phyloP scores from a whole-genome alignment of 2,113 vertebrate genomes.

The Tursiops truncatus region DNA sequence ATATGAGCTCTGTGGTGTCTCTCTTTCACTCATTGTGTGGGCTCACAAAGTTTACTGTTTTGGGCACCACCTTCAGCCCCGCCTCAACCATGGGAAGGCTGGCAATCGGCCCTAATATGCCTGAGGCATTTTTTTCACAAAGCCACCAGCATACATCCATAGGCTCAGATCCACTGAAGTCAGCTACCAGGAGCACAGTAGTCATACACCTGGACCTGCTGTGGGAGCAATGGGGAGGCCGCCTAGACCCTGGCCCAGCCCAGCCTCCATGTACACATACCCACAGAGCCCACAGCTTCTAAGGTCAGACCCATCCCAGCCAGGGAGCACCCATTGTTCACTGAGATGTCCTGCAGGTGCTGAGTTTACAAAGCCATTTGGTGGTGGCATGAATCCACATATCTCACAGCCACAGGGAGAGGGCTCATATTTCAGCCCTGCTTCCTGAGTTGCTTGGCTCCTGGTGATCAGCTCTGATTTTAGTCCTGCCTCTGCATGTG shows the following conservation, averaged over 20 bases:
- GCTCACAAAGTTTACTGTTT: neutral
- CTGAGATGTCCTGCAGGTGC: neutral
- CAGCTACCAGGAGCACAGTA: neutral
- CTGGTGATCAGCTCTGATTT: neutral
- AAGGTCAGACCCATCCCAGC: neutral
- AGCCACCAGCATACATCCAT: neutral
- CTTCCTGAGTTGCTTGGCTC: neutral
- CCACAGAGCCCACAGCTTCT: neutral
- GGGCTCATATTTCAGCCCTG: neutral
- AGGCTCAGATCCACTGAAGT: neutral
- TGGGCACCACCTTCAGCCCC: neutral
- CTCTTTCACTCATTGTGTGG: neutral
- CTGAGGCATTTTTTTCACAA: neutral
- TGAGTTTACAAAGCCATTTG: neutral
- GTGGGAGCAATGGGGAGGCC: neutral
- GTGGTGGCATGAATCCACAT: neutral
- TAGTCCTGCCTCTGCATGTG: neutral
- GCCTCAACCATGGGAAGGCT: neutral
- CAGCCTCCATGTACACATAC: neutral
- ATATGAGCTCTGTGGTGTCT: neutral
- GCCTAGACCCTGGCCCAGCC: neutral
- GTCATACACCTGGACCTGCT: no score
- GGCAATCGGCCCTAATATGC: neutral
- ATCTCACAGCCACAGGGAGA: neutral
- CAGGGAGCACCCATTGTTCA: neutral